phyloP scores from a whole-genome alignment of 1,140 invertebrate genomes.

The Myzus persicae region DNA sequence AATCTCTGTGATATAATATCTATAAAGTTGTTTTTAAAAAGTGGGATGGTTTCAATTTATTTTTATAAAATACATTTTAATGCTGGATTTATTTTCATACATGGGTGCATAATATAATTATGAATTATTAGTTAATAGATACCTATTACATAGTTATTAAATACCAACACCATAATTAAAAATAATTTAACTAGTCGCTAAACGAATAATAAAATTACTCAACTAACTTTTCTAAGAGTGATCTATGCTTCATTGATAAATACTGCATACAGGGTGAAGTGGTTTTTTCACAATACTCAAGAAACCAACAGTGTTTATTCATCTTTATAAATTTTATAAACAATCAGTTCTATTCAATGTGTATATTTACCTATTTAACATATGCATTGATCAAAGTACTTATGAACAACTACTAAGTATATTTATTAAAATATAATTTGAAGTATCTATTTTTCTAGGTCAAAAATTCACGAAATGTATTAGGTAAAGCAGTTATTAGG shows the following conservation, averaged over 20 bases:
- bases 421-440: background rate
- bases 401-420: background rate
- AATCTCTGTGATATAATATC: too few species aligned
- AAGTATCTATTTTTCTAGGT: background rate
- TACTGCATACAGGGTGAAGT: background rate
- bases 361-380: background rate
- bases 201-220: background rate
- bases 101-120: too few species aligned
- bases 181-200: too few species aligned
- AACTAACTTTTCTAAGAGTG: conserved; percentile 6
- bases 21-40: too few species aligned
- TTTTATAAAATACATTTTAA: too few species aligned
- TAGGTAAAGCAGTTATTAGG: background rate
- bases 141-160: too few species aligned
- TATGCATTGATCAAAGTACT: background rate
- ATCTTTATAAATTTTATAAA: background rate
- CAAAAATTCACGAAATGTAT: background rate
- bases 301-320: background rate
- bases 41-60: too few species aligned
- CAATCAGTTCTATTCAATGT: background rate
- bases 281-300: conserved; percentile 1
- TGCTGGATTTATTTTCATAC: too few species aligned
- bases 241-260: conserved; percentile 8
- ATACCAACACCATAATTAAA: too few species aligned
- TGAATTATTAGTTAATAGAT: too few species aligned